Percentiles rank a stretch among this genome's conserved stretches.
Conservation (phyloP, 2,888 invertebrate species). For the Brachynemurus nebulosus region DNA sequence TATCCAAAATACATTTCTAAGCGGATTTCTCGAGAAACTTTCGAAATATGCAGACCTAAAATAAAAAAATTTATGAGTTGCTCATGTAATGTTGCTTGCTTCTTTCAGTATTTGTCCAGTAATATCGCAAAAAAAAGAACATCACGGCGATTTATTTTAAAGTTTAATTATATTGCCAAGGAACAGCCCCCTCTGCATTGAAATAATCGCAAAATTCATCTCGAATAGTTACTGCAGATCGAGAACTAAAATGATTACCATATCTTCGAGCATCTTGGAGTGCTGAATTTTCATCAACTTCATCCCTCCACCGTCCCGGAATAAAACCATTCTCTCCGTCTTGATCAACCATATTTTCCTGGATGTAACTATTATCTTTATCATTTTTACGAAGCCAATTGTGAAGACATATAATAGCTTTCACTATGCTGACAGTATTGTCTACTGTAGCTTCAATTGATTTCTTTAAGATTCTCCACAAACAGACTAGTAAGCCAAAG, state of each 20-base stretch:
- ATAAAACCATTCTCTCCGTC: not conserved
- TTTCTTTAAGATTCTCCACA: constrained; percentile 13
- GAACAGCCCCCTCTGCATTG: constrained; percentile 5
- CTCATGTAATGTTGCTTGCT: too few species aligned
- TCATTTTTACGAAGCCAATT: constrained; percentile 6
- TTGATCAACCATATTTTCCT: constrained; percentile 1
- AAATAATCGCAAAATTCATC: constrained; percentile 5
- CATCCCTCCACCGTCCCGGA: not conserved
- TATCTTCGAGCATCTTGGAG: not conserved
- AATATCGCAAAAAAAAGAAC: too few species aligned
- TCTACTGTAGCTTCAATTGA: constrained; percentile 4
- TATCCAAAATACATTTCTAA: too few species aligned
- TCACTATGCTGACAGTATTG: constrained; percentile 9
- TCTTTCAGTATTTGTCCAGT: too few species aligned
- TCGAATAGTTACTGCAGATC: constrained; percentile 1
- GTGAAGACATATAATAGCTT: constrained; percentile 14
- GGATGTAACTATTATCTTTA: constrained; percentile 6
- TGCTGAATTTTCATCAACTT: constrained; percentile 6
- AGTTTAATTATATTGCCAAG: constrained; percentile 7
- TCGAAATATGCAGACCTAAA: too few species aligned
- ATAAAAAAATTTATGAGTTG: too few species aligned
- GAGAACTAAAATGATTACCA: not conserved
- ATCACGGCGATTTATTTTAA: too few species aligned
- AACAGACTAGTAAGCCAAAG: constrained; percentile 14
- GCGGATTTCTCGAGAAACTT: too few species aligned